Conservation (phyloP, 2,888 invertebrate genomes). For the Hydraecia micacea region DNA sequence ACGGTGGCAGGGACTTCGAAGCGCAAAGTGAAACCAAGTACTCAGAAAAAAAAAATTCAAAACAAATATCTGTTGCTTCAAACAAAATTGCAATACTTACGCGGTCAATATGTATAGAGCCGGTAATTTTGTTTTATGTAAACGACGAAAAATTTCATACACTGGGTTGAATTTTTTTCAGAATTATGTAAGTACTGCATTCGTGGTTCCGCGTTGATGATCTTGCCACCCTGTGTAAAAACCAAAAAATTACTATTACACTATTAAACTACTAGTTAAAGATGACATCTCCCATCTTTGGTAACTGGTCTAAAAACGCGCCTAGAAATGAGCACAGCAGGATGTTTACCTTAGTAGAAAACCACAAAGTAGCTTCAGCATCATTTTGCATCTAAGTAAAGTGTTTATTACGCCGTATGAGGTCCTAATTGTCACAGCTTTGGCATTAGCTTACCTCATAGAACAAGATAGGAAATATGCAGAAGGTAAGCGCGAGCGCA, state of each 20-base stretch:
- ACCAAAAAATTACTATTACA: neutral
- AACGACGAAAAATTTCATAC: no score
- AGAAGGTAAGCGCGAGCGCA: slow-evolving; percentile 32
- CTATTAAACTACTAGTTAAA: neutral
- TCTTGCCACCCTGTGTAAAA: neutral
- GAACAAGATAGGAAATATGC: neutral
- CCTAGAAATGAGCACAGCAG: slow-evolving; percentile 21
- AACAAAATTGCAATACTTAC: no score
- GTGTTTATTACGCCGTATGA: slow-evolving; percentile 50
- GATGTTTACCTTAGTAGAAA: slow-evolving; percentile 9
- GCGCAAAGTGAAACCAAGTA: neutral
- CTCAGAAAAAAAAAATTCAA: no score
- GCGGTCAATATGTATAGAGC: no score
- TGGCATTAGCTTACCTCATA: slow-evolving; percentile 18
- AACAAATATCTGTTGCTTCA: no score
- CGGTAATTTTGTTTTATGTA: no score
- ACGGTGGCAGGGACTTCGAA: neutral
- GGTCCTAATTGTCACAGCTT: slow-evolving; percentile 48
- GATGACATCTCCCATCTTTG: neutral
- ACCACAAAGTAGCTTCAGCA: slow-evolving; percentile 27
- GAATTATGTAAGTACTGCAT: no score
- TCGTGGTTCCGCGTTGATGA: no score
- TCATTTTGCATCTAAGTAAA: slow-evolving; percentile 39
- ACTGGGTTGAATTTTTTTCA: no score
- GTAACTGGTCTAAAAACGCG: neutral